Evolutionary conservation across 2,888 invertebrate genomes (phyloP), one percentile per base, ranked within the genome.

Genomic region (Rhodophaea formosa): DNA sequence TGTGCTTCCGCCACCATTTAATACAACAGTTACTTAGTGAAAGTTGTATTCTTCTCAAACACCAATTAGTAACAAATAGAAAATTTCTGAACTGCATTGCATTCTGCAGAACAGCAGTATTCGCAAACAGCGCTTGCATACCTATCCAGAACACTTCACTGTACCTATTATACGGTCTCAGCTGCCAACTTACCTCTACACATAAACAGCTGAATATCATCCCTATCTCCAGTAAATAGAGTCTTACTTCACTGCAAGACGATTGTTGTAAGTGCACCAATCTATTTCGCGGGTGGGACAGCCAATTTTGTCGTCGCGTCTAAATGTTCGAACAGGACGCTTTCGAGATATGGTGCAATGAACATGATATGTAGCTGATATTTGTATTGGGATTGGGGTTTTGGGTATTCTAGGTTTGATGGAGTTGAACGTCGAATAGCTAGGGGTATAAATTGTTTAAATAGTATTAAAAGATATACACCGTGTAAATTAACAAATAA

Each of bases 281-380:
- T 81, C 80, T 76, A 82, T 82, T 82, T 78, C 76, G 69, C 66
- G 69, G 72, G 70, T 67, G 72, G 75, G 80, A 81, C 80, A 81
- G 77, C 79, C 84, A 84, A 84, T 84, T 84, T 81, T 71, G 75
- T 75, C 71, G 74, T 70, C 69, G 69, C 68, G 66, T 70, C 72
- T 70, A 69, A 62, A 66, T 69, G 54, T 55, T 55, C 45, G 54
- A 55, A 54, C 44, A 15, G 32, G 45, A 45, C 32, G 32, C 30
- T 32, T 54, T 45, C 16, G 17, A 45, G 54, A 53, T 55, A 46
- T 55, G 54, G 54, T 45, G 45, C 54, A 55, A 32, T 55, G 30
- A 32, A 32, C 44, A 44, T 53, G 53, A 44, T 53, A 53, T 44
- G 53, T 60, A 62, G 62, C 62, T 63, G 59, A 59, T 57, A 53